Evolutionary conservation across 2,113 vertebrate species (phyloP).

Genomic region (Upupa epops): DNA sequence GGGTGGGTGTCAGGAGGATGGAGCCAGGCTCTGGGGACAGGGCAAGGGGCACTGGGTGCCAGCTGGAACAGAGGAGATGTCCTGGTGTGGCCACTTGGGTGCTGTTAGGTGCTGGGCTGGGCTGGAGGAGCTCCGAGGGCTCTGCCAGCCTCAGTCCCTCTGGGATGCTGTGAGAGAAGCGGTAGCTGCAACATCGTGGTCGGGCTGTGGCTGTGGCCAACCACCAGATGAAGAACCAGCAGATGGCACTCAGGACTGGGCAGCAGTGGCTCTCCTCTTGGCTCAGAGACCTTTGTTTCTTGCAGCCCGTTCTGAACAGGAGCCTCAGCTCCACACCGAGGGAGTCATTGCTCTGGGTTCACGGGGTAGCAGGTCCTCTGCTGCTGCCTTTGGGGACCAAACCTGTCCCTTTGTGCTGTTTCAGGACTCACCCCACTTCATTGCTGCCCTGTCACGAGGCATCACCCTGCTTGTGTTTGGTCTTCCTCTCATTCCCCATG

Average conservation of each 20-base stretch:
- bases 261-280: not conserved
- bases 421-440: not conserved
- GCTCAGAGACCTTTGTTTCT: not conserved
- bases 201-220: not conserved
- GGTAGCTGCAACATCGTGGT: not conserved
- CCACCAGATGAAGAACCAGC: not conserved
- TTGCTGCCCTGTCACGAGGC: not conserved
- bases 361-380: fast-evolving
- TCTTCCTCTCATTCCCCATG: not conserved
- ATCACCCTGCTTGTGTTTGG: not conserved
- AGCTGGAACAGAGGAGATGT: no score
- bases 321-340: fast-evolving
- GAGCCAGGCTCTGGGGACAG: no score
- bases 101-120: no score
- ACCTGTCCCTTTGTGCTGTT: not conserved
- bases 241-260: not conserved
- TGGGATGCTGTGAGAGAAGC: not conserved
- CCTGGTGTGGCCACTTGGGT: no score
- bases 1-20: no score
- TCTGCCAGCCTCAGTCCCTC: no score
- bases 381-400: not conserved
- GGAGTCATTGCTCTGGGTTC: not conserved
- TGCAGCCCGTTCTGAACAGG: not conserved
- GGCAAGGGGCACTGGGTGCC: no score
- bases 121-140: no score